These are phyloP conservation scores for Pimpla rufipes DNA, from an alignment of 2,888 invertebrate species.

Conservation along the genomic window DNA sequence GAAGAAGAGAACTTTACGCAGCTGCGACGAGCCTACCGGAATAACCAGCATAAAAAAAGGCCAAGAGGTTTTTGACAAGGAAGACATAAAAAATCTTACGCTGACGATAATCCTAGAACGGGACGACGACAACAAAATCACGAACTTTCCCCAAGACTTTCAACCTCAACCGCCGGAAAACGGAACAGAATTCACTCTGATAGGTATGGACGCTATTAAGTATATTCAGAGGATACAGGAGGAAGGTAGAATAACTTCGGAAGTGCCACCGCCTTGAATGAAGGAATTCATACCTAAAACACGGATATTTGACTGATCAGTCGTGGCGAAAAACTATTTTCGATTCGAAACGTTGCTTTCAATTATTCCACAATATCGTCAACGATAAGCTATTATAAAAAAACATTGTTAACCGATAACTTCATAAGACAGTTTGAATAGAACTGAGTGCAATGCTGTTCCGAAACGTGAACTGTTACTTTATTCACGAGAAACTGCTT, in stretches of 20 bases:
- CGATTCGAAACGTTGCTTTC: slow-evolving; percentile 5
- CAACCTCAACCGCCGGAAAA: slow-evolving; percentile 72
- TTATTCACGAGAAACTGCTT: slow-evolving; percentile 16
- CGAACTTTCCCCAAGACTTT: slow-evolving; percentile 76
- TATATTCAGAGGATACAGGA: slow-evolving; percentile 75
- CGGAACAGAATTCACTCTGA: slow-evolving; percentile 71
- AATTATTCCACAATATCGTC: neutral
- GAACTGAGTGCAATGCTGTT: neutral
- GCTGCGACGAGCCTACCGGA: slow-evolving; percentile 10
- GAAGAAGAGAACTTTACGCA: slow-evolving; percentile 14
- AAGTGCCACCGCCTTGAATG: slow-evolving; percentile 49
- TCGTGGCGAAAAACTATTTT: neutral
- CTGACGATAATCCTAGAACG: slow-evolving; percentile 74
- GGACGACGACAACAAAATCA: slow-evolving; percentile 68
- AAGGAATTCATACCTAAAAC: neutral
- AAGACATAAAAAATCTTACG: slow-evolving; percentile 74
- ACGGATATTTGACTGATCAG: neutral
- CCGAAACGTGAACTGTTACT: neutral
- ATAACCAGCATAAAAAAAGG: slow-evolving; percentile 64
- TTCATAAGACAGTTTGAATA: neutral
- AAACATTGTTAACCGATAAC: neutral
- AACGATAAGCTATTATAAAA: neutral
- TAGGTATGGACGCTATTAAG: slow-evolving; percentile 76
- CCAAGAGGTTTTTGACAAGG: slow-evolving; percentile 72
- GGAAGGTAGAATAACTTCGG: slow-evolving; percentile 53